Evolutionary conservation across 2,113 vertebrate genomes (phyloP), one percentile per base, ranked within the genome.

Genomic region (Heliornis fulica): DNA sequence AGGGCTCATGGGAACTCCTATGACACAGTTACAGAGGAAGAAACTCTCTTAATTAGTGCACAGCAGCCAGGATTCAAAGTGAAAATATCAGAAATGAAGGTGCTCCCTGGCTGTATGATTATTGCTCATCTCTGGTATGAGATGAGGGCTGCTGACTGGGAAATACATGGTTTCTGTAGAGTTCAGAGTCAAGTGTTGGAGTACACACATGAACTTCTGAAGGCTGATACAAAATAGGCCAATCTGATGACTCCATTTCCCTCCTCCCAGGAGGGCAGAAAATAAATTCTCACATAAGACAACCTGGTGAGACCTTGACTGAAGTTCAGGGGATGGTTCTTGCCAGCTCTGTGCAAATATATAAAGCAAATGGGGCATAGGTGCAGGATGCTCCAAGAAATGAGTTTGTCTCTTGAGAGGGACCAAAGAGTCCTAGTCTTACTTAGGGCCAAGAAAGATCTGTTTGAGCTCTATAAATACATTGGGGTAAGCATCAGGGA

Each of bases 381-480:
- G 34, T 45, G 23, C 48, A 68, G 31, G 36, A 48, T 12, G 31
- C 78, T 25, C 45, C 48, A 83, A 89, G 60, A 79, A 90, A 53
- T 0, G 5, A 32, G 6, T 56, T 76, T 54, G 22, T 51, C 45
- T 83, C 45, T 77, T 0, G 0, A 21, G 72, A 57, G 21, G 19
- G 43, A 84, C 16, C 43, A 10, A 31, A 38, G 40, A 46, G 26
- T 23, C 43, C 68, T 86, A 68, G 22, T 56, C 36, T 88, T 26
- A 46, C 18, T 79, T 32, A 69, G 66, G 34, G 34, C 50, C 5
- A 7, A 68, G 48, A 64, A 43, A 81, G 36, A 81, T 46, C 29
- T 71, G 59, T 31, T 2, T 45, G 82, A 78, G 57, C 89, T 85
- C 70, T 77, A 66, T 71, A 77, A 92, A 82, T 61, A 82, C 41